These are phyloP conservation scores for Tetragonula clypearis DNA, from an alignment of 1,140 invertebrate genomes.

Conservation along the genomic window DNA sequence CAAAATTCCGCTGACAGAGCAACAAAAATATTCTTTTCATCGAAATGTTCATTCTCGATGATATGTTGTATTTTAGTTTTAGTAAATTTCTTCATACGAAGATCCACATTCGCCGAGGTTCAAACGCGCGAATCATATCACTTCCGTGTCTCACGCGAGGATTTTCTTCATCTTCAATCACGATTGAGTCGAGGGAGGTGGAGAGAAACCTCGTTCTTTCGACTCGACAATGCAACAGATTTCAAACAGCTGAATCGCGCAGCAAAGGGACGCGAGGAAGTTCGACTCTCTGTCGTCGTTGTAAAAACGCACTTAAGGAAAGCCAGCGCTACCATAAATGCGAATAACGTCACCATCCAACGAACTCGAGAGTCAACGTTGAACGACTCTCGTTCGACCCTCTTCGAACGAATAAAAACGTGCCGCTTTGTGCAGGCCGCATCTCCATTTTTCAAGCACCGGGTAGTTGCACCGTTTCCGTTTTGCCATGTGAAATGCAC, in stretches of 20 bases:
- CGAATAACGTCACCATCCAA: background rate
- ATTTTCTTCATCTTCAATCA: background rate
- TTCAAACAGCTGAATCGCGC: background rate
- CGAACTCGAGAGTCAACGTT: slow-evolving; percentile 7
- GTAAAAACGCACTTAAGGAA: background rate
- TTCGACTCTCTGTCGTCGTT: background rate
- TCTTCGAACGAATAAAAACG: slow-evolving; percentile 1
- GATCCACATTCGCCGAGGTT: no score
- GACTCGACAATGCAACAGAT: slow-evolving; percentile 19
- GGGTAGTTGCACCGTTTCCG: background rate
- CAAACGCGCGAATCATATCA: background rate
- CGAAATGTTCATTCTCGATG: no score
- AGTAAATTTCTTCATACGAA: no score
- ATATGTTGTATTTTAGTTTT: no score
- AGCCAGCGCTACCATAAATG: background rate
- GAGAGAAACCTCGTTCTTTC: background rate
- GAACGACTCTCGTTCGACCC: background rate
- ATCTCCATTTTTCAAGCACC: background rate
- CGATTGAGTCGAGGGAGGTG: no score
- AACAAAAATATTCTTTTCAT: no score
- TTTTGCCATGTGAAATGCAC: background rate
- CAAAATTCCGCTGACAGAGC: no score
- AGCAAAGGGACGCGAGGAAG: no score
- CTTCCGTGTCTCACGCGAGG: background rate
- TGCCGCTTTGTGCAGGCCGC: background rate